Evolutionary conservation across 2,113 vertebrate genomes (phyloP), one percentile per base, ranked within the genome.

Genomic region (Cyanistes caeruleus): DNA sequence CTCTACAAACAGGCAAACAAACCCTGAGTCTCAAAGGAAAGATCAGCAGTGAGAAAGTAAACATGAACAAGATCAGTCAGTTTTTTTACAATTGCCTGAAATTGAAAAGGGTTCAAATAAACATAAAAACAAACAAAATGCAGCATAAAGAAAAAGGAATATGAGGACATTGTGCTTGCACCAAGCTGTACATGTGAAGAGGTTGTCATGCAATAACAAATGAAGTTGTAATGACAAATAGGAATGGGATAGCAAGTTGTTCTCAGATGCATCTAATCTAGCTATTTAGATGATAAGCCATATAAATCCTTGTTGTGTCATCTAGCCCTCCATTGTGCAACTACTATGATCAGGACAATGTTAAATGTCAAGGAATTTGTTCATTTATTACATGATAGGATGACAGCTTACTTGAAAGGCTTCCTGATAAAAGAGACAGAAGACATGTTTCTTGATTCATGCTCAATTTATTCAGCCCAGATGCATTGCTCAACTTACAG

Each of bases 281-380:
- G 19, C 80, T 68, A 15, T 84, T 96, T 87, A 84, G 39, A 67
- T 49, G 69, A 93, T 52, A 49, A 87, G 44, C 81, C 25, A 14
- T 52, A 93, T 68, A 95, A 92, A 94, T 78, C 74, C 65, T 87
- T 75, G 46, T 55, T 81, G 68, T 92, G 77, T 77, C 83, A 87
- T 20, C 80, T 68, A 90, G 74, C 15, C 7, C 39, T 84, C 24
- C 44, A 20, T 8, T 48, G 68, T 74, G 65, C 56, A 68, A 78
- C 63, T 7, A 25, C 73, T 89, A 8, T 52, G 69, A 90, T 89
- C 51, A 68, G 73, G 48, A 33, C 2, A 2, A 75, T 89, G 69
- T 63, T 89, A 84, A 82, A 84, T 52, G 73, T 35, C 84, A 75
- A 60, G 52, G 30, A 89, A 87, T 90, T 84, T 75, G 53, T 92